phyloP scores from a whole-genome alignment of 2,888 invertebrate genomes.

The Hirtodrosophila cameraria region DNA sequence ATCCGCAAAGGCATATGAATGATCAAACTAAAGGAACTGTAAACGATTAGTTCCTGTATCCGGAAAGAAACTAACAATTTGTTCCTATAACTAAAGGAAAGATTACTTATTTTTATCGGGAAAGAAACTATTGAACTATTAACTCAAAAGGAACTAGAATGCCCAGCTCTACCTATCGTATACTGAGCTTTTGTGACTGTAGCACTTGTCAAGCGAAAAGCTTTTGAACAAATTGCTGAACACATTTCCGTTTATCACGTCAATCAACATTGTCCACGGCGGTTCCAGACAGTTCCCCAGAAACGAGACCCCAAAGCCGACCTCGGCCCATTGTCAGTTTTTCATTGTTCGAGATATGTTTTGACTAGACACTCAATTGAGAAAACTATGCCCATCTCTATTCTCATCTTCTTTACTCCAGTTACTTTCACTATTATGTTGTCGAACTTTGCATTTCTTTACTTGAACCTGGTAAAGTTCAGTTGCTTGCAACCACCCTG shows the following conservation, averaged over 20 bases:
- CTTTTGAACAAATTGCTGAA: conserved; percentile 16
- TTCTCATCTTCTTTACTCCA: conserved; percentile 28
- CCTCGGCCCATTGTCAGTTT: conserved; percentile 34
- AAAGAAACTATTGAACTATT: no score
- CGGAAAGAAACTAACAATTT: no score
- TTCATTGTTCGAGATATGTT: conserved; percentile 36
- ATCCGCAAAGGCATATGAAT: no score
- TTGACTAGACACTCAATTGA: conserved; percentile 44
- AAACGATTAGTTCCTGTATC: no score
- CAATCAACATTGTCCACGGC: conserved; percentile 20
- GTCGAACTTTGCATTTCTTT: conserved; percentile 27
- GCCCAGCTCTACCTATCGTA: no score
- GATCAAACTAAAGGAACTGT: no score
- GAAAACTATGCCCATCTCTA: conserved; percentile 8
- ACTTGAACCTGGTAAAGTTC: conserved; percentile 42
- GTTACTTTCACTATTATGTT: conserved; percentile 11
- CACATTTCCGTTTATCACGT: conserved; percentile 16
- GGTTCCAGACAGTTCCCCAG: background rate
- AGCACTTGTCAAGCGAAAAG: conserved; percentile 3
- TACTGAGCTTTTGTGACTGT: background rate
- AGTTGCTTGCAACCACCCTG: conserved; percentile 2
- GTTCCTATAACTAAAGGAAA: no score
- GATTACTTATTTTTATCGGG: no score
- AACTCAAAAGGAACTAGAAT: no score
- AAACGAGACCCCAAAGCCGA: conserved; percentile 17